Percentiles rank a stretch among this genome's conserved stretches.
Evolutionary conservation across 2,888 invertebrate species (phyloP).

Genomic region (Eupithecia pulchellata): DNA sequence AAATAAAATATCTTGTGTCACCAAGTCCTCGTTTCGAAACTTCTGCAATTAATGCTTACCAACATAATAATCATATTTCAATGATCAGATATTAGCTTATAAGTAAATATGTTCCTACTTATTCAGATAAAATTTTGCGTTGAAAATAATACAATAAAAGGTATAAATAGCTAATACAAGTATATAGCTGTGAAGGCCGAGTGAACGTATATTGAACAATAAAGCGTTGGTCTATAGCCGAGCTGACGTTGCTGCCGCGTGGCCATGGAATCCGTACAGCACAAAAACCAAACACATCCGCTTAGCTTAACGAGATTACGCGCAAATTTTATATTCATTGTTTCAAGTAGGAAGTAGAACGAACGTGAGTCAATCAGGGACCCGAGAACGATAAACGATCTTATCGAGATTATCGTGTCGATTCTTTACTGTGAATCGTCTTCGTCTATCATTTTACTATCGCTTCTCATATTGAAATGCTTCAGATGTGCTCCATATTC

Average conservation of each 20-base stretch:
- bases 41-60: not conserved
- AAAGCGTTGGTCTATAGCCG: conserved; percentile 38
- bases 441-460: not conserved
- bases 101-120: not conserved
- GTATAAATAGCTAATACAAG: conserved; percentile 1
- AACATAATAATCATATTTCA: conserved; percentile 9
- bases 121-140: conserved; percentile 4
- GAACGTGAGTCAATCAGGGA: conserved; percentile 9
- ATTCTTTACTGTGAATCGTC: not conserved
- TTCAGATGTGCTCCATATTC: not conserved
- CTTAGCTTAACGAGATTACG: conserved; percentile 33
- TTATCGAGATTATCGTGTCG: not conserved
- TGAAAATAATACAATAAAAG: conserved; percentile 4
- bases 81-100: not conserved
- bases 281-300: conserved; percentile 40
- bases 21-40: not conserved
- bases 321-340: conserved; percentile 32
- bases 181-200: conserved; percentile 43
- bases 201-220: conserved; percentile 42
- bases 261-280: conserved; percentile 47
- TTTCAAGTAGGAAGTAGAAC: conserved; percentile 25
- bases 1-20: not conserved
- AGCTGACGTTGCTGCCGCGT: conserved; percentile 29
- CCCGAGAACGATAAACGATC: not conserved
- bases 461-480: not conserved